Base-by-base conservation (phyloP, 2,888 invertebrate genomes). In the Tromatobia lineatoria region DNA sequence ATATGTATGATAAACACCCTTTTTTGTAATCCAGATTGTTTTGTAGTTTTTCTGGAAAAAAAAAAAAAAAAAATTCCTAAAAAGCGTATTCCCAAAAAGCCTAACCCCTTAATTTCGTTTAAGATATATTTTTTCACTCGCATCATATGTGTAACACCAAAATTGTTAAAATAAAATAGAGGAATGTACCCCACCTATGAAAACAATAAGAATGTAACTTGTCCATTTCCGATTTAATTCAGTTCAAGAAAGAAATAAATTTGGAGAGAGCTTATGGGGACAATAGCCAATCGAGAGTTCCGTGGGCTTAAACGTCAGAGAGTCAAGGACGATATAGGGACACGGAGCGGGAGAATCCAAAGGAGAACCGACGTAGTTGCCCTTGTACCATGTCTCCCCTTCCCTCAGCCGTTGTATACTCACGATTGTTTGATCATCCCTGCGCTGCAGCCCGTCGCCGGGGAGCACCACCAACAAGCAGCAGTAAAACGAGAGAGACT, bases 341-440 rank as follows among this genome's bases (percentile, higher is more conserved):
- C 66, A 66, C 38, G 38, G 20, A 20, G 23, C 11, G n/a, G 34
- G 42, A 18, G 25, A 67, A 25, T n/a, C 29, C 23, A 42, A 59
- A 73, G 47, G 20, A 73, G 29, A 47, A 29, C 18, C 42, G 66
- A 42, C 42, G 57, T 47, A 74, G 61, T 74, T 61, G 61, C 50
- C 61, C 47, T 47, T 34, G 50, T 50, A 15, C 15, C 38, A 29
- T 4, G 18, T 42, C 64, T 64, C 57, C 23, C 59, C 7, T 42
- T 47, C 59, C 25, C 57, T 29, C 59, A 38, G 6, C 42, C 23
- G 54, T 57, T 59, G 38, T 71, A 13, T 57, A n/a, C 73, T 59
- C 73, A 50, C 74, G 74, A 75, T 75, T 75, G 74, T 64, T 75
- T 64, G 74, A 75, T 75, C 61, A 52, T 64, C 64, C 38, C 38